Evolutionary conservation across 2,888 invertebrate genomes (phyloP).

Genomic region (Cephus rjabovi): DNA sequence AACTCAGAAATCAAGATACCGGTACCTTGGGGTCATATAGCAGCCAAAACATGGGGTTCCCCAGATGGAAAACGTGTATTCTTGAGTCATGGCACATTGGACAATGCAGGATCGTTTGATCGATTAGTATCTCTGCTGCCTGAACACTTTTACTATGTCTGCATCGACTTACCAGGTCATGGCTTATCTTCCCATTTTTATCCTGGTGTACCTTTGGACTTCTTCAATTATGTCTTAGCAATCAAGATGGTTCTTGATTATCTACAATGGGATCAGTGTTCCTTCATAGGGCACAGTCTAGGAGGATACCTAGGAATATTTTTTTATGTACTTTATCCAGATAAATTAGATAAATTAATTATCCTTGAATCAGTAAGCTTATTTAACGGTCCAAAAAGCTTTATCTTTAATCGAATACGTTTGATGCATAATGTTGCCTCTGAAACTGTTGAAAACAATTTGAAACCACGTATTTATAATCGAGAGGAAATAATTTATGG

Average conservation of each 20-base stretch:
- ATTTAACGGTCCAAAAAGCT: conserved; percentile 34
- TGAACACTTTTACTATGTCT: conserved; percentile 58
- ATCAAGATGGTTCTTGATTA: conserved; percentile 56
- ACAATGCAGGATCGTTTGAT: conserved; percentile 67
- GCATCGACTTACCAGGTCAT: conserved; percentile 68
- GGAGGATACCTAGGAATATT: conserved; percentile 68
- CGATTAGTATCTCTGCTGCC: conserved; percentile 61
- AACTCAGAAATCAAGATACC: conserved; percentile 40
- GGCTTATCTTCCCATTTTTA: conserved; percentile 66
- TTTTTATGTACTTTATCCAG: conserved; percentile 64
- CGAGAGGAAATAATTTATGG: conserved; percentile 68
- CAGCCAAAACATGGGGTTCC: conserved; percentile 66
- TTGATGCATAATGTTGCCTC: conserved; percentile 61
- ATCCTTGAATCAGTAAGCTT: conserved; percentile 64
- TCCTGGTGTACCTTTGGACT: conserved; percentile 57
- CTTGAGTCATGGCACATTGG: conserved; percentile 61
- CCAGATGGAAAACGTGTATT: conserved; percentile 46
- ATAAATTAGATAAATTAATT: conserved; percentile 64
- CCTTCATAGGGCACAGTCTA: conserved; percentile 66
- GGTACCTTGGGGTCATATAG: conserved; percentile 72
- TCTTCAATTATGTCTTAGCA: conserved; percentile 53
- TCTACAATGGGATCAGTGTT: conserved; percentile 63
- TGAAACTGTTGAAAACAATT: conserved; percentile 41
- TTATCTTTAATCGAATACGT: conserved; percentile 53
- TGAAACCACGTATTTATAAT: conserved; percentile 58